phyloP scores from a whole-genome alignment of 2,113 vertebrate genomes.

The Melanostigma gelatinosum region DNA sequence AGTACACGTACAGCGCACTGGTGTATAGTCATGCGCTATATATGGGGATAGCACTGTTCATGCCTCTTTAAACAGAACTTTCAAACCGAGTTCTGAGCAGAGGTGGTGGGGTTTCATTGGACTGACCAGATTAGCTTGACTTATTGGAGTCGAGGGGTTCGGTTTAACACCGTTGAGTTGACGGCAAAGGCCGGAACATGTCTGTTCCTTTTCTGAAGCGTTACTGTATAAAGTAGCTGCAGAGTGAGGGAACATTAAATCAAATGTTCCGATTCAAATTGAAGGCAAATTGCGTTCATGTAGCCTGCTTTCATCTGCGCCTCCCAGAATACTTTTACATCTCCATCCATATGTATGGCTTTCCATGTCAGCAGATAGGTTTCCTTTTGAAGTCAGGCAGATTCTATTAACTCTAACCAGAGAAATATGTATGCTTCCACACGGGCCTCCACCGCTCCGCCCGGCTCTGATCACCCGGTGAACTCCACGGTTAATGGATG shows the following conservation, averaged over 20 bases:
- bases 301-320: constrained; percentile 38
- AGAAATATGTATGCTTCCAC: constrained; percentile 32
- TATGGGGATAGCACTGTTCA: not conserved
- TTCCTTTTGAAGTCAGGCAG: constrained; percentile 54
- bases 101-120: not conserved
- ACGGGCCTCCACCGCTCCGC: not conserved
- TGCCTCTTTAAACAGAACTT: not conserved
- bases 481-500: constrained; percentile 44
- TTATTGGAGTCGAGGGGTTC: constrained; percentile 62
- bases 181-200: constrained; percentile 3
- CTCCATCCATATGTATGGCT: constrained; percentile 55
- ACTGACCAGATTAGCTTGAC: constrained; percentile 45
- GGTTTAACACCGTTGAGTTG: constrained; percentile 16
- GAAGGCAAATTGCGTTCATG: constrained; percentile 28
- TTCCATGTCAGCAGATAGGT: constrained; percentile 32
- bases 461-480: constrained; percentile 39
- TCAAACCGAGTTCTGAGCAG: not conserved
- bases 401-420: constrained; percentile 13
- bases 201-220: not conserved
- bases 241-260: not conserved
- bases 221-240: not conserved
- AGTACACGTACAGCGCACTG: not conserved
- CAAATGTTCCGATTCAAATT: constrained; percentile 8
- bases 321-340: constrained; percentile 30
- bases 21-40: not conserved